Evolutionary conservation across 2,113 vertebrate species (phyloP), one percentile per base, ranked within the genome.

Genomic region (Plecotus auritus): DNA sequence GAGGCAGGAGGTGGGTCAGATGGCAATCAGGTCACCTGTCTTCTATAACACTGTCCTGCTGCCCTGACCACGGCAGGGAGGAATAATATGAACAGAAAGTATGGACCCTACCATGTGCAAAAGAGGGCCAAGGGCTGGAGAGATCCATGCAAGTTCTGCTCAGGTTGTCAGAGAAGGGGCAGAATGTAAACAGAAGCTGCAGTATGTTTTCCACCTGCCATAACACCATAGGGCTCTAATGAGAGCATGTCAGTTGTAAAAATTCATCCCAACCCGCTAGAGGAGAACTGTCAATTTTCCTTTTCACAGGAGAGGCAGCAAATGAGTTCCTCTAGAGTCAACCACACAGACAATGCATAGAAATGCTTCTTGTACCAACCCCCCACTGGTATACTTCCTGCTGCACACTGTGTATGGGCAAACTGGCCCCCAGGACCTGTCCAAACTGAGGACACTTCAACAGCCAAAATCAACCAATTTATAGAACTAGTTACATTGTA

Each of bases 271-370:
- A 17, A 74, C 91, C n/a, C 10, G 1, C 32, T 12, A 2, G 10
- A 47, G 66, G 45, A 95, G 51, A 70, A 87, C 80, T 51, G 30
- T 64, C 92, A 37, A 88, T 76, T 91, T 94, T 78, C 51, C 72
- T 59, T 78, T 45, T 49, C 37, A 88, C 26, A 49, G 47, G 54
- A 89, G 40, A 86, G 22, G 73, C 2, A 91, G 67, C 17, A 45
- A n/a, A 81, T 28, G 28, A 74, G 72, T 61, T 88, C 70, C 88
- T 70, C 45, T 26, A 1, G 9, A 28, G n/a, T 9, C 18, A 66
- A 49, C 8, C 67, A 81, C 35, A 88, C 0, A 11, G n/a, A 69
- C 17, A 56, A 35, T 0, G 13, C 12, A 45, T 0, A 22, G 22
- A 64, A 37, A 37, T 0, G 8, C 54, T 83, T 64, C 74, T n/a